Evolutionary conservation across 2,888 invertebrate species (phyloP), one percentile per base, ranked within the genome.

Genomic region (Pristionchus entomophagus): DNA sequence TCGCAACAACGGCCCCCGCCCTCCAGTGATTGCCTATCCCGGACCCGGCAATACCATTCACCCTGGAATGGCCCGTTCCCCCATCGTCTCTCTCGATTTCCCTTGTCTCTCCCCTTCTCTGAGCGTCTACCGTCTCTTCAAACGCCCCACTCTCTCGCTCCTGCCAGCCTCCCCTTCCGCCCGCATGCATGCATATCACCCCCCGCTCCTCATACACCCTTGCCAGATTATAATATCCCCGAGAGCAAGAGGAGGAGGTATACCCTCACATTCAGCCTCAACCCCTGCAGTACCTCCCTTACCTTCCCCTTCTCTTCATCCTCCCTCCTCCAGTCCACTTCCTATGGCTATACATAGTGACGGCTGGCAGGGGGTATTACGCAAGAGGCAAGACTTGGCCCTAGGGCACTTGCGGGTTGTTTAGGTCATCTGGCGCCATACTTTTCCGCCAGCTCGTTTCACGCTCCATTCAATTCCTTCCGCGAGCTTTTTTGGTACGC

Each of bases 171-270:
- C n/a, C 53, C 32, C 51, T 56, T 35, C 80, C 49, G 45, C 53
- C 51, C n/a, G 35, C 80, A n/a, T 22, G n/a, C 51, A n/a, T 56
- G 41, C 32, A 41, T 82, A 41, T 62, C 59, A 45, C 51, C 56
- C 2, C 32, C 45, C 81, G n/a, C n/a, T n/a, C n/a, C n/a, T n/a
- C 56, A 81, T 81, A n/a, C 49, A 45, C 80, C 49, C 49, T 29
- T 78, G 29, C 80, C 73, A 73, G 73, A 73, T 73, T 73, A 73
- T 73, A 73, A 73, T 73, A 73, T 73, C 73, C 73, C 73, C 73
- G 41, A 12, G 41, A 73, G 73, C 26, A 26, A n/a, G n/a, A 26
- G 32, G 49, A 19, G 78, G 78, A 29, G 78, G 51, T 32, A 49
- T 82, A 56, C 62, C 59, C 49, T 29, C 49, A n/a, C 62, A 82